Base-by-base conservation (phyloP, 2,113 vertebrate species). In the Antigone vipio region DNA sequence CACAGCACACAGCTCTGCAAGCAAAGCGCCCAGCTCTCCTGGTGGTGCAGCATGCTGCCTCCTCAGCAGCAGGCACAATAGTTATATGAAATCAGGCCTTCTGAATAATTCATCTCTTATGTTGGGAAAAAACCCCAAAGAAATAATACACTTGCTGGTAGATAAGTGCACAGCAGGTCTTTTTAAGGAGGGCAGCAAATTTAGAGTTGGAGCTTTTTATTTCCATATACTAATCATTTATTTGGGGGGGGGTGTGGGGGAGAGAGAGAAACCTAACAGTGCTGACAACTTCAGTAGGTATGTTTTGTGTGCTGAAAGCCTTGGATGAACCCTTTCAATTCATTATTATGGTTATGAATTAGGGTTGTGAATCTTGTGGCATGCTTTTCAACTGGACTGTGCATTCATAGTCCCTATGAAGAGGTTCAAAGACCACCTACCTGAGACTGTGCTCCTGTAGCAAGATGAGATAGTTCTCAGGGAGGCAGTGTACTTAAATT, bases 61-160 rank as follows among this genome's bases (percentile, higher is more conserved):
- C 78, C 95, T 95, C 75, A 93, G 89, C 87, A 97, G 87, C 96
- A 95, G 93, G 95, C 91, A 95, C 78, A 97, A 97, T 49, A 88
- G 67, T 62, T 94, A 35, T 93, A 95, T 60, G 74, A 98, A 98
- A 95, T 79, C 68, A 96, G 71, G 42, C 75, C 82, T 97, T 89
- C 95, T 97, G 93, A 98, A 97, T 97, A 95, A 98, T 96, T 97
- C 80, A 96, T 97, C 58, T 30, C 59, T 75, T 84, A 58, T 84
- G 53, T 23, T 88, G 82, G 44, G 3, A 53, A 55, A 97, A 97
- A 95, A 10, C 3, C 24, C 0, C 94, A 97, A 97, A 97, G 82
- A 96, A 95, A 95, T 88, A 89, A 72, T 87, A 91, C 76, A 86
- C 97, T 97, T 97, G 29, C 81, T 92, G 77, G 80, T 90, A 92